Conservation (phyloP, 2,113 vertebrate genomes). For the Miniopterus natalensis region DNA sequence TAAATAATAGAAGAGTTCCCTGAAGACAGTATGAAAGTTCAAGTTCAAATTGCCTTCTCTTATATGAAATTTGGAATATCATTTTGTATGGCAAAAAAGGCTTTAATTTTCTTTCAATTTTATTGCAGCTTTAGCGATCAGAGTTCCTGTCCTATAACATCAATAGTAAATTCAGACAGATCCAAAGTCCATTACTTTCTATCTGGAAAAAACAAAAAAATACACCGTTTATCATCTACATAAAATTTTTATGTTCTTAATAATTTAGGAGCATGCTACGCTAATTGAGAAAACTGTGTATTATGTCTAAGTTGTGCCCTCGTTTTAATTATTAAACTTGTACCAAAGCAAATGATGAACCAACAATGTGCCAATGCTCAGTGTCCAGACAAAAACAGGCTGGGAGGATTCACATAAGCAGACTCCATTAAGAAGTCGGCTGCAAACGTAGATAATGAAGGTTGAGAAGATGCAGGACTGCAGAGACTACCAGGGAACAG, state of each 20-base stretch:
- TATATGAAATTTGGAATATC: conserved; percentile 70
- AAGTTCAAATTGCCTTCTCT: conserved; percentile 59
- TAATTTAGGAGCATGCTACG: conserved; percentile 50
- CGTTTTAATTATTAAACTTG: neutral
- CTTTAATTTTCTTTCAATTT: conserved; percentile 32
- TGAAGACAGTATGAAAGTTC: conserved; percentile 51
- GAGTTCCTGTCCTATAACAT: conserved; percentile 39
- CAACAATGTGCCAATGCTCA: neutral
- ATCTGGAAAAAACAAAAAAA: neutral
- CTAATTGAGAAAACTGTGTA: conserved; percentile 67
- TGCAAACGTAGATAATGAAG: neutral
- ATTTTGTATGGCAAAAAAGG: conserved; percentile 50
- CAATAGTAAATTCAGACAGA: conserved; percentile 70
- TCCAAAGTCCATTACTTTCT: conserved; percentile 73
- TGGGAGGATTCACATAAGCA: neutral
- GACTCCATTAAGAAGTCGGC: neutral
- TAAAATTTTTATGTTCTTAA: conserved; percentile 69
- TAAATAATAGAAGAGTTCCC: conserved; percentile 57
- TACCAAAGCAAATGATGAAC: conserved; percentile 47
- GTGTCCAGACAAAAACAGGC: neutral
- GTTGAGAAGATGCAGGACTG: neutral
- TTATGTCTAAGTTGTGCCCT: conserved; percentile 13
- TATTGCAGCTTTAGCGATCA: conserved; percentile 69
- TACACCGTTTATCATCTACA: conserved; percentile 66
- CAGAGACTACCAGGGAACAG: neutral